Conservation (phyloP, 2,113 vertebrate species). For the Anthoscopus minutus region DNA sequence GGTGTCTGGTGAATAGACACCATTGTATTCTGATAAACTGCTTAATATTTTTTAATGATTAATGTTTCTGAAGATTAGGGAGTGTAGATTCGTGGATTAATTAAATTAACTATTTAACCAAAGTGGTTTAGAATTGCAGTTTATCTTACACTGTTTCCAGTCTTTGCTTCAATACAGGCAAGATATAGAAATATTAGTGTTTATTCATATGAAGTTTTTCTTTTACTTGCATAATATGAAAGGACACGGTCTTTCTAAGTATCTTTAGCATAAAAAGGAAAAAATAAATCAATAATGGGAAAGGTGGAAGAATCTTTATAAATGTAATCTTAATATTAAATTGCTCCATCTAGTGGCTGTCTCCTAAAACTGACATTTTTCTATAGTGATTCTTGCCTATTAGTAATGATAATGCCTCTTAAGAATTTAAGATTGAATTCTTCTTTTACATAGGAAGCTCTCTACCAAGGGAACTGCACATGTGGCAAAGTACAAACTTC, state of each 20-base stretch:
- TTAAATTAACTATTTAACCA: background rate
- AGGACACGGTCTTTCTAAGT: background rate
- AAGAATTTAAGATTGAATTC: background rate
- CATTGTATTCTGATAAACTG: background rate
- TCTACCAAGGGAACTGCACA: background rate
- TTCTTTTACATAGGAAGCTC: background rate
- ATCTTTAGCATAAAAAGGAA: background rate
- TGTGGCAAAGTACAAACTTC: background rate
- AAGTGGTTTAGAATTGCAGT: background rate
- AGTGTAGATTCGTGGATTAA: background rate
- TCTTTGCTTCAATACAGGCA: background rate
- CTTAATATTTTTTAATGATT: background rate
- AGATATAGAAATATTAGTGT: background rate
- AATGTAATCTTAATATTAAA: slow-evolving; percentile 63
- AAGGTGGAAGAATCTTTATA: background rate
- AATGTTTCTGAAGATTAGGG: background rate
- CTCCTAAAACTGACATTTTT: slow-evolving; percentile 12
- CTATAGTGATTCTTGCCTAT: background rate
- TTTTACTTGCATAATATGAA: background rate
- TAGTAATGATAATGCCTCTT: background rate
- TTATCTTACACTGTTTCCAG: background rate
- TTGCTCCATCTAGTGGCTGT: slow-evolving; percentile 77
- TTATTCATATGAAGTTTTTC: background rate
- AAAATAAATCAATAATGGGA: background rate
- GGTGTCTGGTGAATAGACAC: background rate